These are phyloP conservation scores for Drosophila tripunctata DNA, from an alignment of 2,888 invertebrate genomes.

Conservation along the genomic window DNA sequence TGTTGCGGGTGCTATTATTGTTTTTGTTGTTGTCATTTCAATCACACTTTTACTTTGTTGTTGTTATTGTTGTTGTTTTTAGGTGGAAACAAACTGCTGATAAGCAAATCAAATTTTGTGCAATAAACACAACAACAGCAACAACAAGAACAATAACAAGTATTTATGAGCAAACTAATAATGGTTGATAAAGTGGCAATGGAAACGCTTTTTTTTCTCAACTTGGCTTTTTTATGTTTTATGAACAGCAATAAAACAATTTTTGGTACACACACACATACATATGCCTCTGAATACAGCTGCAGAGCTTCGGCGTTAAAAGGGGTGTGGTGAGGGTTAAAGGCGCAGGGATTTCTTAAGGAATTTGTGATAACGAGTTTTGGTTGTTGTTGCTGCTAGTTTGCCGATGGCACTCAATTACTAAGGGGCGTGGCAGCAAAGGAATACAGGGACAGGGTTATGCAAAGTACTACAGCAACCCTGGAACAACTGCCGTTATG, in stretches of 20 bases:
- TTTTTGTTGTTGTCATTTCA: constrained; percentile 17
- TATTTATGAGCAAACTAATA: constrained; percentile 42
- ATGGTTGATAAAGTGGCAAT: constrained; percentile 59
- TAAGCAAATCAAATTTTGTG: constrained; percentile 35
- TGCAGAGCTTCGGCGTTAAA: constrained; percentile 22
- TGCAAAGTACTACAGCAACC: constrained; percentile 1
- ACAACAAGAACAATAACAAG: constrained; percentile 1
- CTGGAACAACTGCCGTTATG: constrained; percentile 21
- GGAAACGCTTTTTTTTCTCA: constrained; percentile 35
- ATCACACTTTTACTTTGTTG: constrained; percentile 18
- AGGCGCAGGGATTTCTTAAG: neutral
- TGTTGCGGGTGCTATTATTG: neutral
- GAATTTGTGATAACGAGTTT: constrained; percentile 35
- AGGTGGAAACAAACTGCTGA: constrained; percentile 17
- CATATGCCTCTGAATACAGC: constrained; percentile 13
- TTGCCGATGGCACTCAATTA: constrained; percentile 2
- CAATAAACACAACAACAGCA: constrained; percentile 3
- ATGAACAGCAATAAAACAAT: constrained; percentile 26
- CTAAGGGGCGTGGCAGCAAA: neutral
- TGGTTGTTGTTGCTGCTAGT: neutral
- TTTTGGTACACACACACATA: constrained; percentile 10
- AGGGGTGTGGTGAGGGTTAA: neutral
- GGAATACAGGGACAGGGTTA: neutral
- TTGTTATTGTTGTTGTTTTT: constrained; percentile 11
- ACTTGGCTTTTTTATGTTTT: constrained; percentile 7